phyloP scores from a whole-genome alignment of 2,888 invertebrate species.

The Leistus spinibarbis region DNA sequence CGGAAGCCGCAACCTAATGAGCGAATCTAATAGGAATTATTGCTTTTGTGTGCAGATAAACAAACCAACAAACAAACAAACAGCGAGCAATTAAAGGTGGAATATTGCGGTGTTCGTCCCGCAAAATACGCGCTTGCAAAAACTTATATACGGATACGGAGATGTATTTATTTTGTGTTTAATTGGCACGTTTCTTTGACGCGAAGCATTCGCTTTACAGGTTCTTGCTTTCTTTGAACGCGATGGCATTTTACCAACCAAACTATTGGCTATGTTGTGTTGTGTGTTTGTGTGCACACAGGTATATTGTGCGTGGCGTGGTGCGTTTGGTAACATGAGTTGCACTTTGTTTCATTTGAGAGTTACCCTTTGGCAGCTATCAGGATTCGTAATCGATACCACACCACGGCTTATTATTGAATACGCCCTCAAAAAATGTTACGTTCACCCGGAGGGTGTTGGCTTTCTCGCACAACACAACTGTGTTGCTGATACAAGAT shows the following conservation, averaged over 20 bases:
- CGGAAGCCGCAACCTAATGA: not conserved
- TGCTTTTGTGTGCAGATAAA: constrained; percentile 1
- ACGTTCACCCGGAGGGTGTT: too few species aligned
- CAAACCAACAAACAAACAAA: not conserved
- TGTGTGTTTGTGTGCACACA: not conserved
- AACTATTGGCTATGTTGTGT: not conserved
- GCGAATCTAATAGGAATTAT: constrained; percentile 9
- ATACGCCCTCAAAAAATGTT: constrained; percentile 32
- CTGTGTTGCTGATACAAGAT: too few species aligned
- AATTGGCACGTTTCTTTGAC: not conserved
- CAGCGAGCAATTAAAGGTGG: not conserved
- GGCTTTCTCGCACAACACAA: too few species aligned
- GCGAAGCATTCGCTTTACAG: not conserved
- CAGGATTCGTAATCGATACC: constrained; percentile 38
- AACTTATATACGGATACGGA: not conserved
- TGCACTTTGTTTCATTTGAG: constrained; percentile 25
- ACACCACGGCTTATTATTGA: constrained; percentile 31
- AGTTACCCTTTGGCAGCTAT: constrained; percentile 38
- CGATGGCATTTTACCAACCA: not conserved
- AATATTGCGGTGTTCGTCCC: not conserved
- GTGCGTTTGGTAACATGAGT: constrained; percentile 25
- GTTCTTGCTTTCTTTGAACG: not conserved
- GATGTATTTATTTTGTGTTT: constrained; percentile 1
- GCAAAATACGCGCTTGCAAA: not conserved
- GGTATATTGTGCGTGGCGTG: not conserved